Conservation (phyloP, 2,113 vertebrate species). For the Pollimyrus isidori region DNA sequence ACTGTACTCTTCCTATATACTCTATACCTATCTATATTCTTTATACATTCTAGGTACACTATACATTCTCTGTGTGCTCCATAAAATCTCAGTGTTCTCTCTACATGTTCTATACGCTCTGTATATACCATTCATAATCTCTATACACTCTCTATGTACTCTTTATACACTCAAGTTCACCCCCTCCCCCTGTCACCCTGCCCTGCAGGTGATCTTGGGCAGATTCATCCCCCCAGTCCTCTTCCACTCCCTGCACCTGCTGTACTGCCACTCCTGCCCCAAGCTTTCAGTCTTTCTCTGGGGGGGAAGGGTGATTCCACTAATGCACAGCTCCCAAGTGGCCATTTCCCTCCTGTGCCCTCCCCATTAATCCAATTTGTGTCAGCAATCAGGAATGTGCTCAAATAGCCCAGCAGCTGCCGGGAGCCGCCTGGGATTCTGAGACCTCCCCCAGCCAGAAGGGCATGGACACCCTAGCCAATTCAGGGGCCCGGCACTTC, state of each 20-base stretch:
- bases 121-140: not conserved
- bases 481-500: not conserved
- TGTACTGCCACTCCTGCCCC: constrained; percentile 51
- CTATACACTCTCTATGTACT: not conserved
- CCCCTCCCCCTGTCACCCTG: not conserved
- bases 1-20: not conserved
- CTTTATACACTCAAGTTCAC: not conserved
- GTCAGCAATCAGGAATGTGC: constrained; percentile 69
- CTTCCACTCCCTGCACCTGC: constrained; percentile 52
- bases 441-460: not conserved
- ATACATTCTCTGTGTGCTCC: too few relatives aligned
- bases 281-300: constrained; percentile 51
- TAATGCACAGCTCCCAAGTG: constrained; percentile 23
- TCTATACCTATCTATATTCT: too few relatives aligned
- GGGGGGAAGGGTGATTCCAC: constrained; percentile 49
- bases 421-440: constrained; percentile 22
- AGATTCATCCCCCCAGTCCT: constrained; percentile 5
- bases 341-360: constrained; percentile 7
- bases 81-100: not conserved
- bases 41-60: not conserved
- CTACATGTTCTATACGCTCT: not conserved
- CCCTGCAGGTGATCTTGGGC: not conserved
- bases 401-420: constrained; percentile 68
- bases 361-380: constrained; percentile 60
- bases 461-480: not conserved